Evolutionary conservation across 1,140 invertebrate species (phyloP).

Genomic region (Drosophila chauvacae): DNA sequence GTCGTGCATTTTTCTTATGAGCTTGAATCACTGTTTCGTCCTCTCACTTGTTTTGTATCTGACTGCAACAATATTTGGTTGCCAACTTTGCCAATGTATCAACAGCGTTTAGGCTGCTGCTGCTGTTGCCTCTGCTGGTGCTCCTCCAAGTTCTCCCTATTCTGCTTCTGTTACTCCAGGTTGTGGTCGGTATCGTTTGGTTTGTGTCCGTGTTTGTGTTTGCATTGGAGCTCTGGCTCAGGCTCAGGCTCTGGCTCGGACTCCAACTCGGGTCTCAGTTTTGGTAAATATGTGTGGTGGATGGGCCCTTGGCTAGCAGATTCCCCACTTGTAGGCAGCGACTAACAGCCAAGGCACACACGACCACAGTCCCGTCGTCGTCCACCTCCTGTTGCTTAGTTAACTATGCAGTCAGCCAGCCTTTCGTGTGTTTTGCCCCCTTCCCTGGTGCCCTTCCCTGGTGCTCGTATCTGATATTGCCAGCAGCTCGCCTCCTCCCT

Average conservation of each 20-base stretch:
- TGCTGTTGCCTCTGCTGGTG: conserved; percentile 27
- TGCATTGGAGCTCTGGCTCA: conserved; percentile 39
- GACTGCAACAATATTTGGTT: conserved; percentile 80
- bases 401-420: conserved; percentile 57
- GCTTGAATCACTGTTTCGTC: background rate
- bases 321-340: conserved; percentile 39
- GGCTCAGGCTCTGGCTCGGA: background rate
- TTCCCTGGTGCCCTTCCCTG: conserved; percentile 6
- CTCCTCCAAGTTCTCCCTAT: conserved; percentile 33
- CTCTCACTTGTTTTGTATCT: conserved; percentile 56
- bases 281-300: conserved; percentile 39
- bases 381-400: conserved; percentile 58
- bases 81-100: conserved; percentile 75
- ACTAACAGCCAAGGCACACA: conserved; percentile 31
- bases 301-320: conserved; percentile 52
- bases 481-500: conserved; percentile 47
- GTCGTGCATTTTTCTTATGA: background rate
- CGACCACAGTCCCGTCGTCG: conserved; percentile 17
- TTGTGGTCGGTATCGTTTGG: conserved; percentile 47
- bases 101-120: conserved; percentile 74
- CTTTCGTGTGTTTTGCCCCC: conserved; percentile 57
- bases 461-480: conserved; percentile 54
- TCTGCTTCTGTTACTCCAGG: conserved; percentile 29
- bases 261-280: conserved; percentile 19
- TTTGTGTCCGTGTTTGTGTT: conserved; percentile 53